Base-by-base conservation (phyloP, 2,797 vertebrate genomes). In the Acrossocheilus fasciatus region DNA sequence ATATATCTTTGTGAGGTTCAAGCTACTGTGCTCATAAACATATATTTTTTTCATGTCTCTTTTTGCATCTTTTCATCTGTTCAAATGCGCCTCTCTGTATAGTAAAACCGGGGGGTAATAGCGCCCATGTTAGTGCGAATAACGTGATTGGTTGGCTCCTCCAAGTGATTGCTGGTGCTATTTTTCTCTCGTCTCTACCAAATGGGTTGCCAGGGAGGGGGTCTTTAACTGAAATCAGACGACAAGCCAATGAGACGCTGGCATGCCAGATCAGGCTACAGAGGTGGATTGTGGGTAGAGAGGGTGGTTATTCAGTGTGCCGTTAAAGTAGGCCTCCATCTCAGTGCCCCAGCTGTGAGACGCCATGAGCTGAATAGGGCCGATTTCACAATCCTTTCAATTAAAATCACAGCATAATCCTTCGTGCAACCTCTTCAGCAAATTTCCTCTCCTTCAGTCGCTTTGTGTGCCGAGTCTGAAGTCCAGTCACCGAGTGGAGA, bases 201-300 rank as follows among this genome's bases (percentile, higher is more conserved):
- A 87, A 88, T 83, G 74, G 82, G 88, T 88, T 86, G 88, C 84
- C 72, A 57, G 88, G 88, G 86, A 88, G 81, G 84, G 88, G 59
- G 79, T 87, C 75, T 86, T 86, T 73, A 59, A 81, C 87, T 52
- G 87, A 88, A 88, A 81, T 85, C 86, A 86, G 39, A 72, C 74
- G 43, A 43, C 85, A 85, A 89, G 50, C 86, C 86, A 89, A 89
- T 86, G 84, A 86, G 81, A 82, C 59, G 84, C 82, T 73, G 41
- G 74, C 75, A 54, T 87, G 68, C 82, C 85, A 73, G 88, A 89
- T 89, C 88, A 89, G 90, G 87, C 80, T 70, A 82, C 62, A 73
- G 76, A 87, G 83, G 76, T 76, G 88, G 75, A 90, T 90, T 90
- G 80, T 90, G 90, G 88, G 88, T 80, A 89, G 83, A 59, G 23